Percentiles rank a stretch among this genome's conserved stretches.
Conservation (phyloP, 2,888 invertebrate species). For the Theretra japonica region DNA sequence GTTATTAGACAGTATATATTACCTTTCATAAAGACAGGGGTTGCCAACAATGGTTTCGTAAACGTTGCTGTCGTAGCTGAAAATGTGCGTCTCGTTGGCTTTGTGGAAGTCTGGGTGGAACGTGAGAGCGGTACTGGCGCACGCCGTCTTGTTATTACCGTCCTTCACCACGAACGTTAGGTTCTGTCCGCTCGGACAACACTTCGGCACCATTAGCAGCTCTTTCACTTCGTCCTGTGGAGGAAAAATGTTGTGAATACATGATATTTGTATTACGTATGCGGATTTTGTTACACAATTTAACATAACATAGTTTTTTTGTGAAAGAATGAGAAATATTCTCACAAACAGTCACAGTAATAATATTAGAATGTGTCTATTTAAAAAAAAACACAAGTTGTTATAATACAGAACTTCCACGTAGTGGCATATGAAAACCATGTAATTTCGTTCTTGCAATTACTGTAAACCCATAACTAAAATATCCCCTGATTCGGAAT, state of each 20-base stretch:
- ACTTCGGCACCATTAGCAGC: slow-evolving; percentile 79
- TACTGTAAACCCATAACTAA: no score
- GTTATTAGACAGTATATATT: slow-evolving; percentile 45
- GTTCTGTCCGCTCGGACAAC: slow-evolving; percentile 81
- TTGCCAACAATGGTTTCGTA: slow-evolving; percentile 84
- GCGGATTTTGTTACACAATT: no score
- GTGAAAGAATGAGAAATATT: no score
- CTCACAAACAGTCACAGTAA: no score
- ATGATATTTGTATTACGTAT: no score
- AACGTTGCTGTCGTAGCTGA: slow-evolving; percentile 72
- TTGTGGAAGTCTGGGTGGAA: slow-evolving; percentile 83
- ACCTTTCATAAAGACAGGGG: slow-evolving; percentile 84
- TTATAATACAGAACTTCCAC: no score
- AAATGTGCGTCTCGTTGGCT: slow-evolving; percentile 79
- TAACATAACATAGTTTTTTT: no score
- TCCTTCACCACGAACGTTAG: slow-evolving; percentile 62
- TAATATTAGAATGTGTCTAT: no score
- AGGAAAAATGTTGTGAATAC: slow-evolving; percentile 20
- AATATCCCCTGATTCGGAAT: no score
- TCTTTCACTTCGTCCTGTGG: slow-evolving; percentile 69
- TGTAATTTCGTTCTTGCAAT: no score
- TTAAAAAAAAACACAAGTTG: no score
- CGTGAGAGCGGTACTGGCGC: slow-evolving; percentile 63
- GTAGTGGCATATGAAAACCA: no score
- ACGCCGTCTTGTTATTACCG: slow-evolving; percentile 62